Evolutionary conservation across 2,113 vertebrate species (phyloP), one percentile per base, ranked within the genome.

Genomic region (Panthera uncia): DNA sequence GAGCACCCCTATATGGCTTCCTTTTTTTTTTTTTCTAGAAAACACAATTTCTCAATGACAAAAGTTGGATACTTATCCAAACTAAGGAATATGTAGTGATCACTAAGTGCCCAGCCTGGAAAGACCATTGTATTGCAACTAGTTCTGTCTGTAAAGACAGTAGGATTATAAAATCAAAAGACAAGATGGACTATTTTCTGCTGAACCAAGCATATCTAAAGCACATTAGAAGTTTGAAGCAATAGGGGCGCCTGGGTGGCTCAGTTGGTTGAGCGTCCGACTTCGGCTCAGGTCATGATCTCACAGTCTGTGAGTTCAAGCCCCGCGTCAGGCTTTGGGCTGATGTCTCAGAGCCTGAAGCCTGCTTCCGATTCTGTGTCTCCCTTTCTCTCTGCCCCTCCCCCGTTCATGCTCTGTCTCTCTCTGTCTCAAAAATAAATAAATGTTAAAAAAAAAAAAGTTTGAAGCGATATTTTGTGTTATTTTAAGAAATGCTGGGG

Each of bases 101-200:
- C 71, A 63, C 41, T 48, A 45, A 91, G 18, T 69, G 16, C 73
- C 96, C 52, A 85, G 3, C 29, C 69, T 91, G 27, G 61, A 76
- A 95, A 78, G 38, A 71, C 36, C 25, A 12, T 80, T 79, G 38
- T 55, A 25, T 80, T 68, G 21, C 36, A 68, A 50, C 41, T 89
- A 55, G 55, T 31, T 68, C 36, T 93, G 79, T 95, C 27, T 57
- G 33, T 83, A 81, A 95, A 89, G 91, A 93, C 65, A 78, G 86
- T 83, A 80, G 57, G 65, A 80, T 97, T 91, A 94, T 83, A 74
- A 96, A 97, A 92, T 18, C 81, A 80, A 90, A 85, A 93, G 91
- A 92, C 57, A 84, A 87, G 19, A 83, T 13, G 33, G 63, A 91
- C 50, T 94, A 55, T 89, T 97, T 97, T 97, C 95, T 97, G 91